A percentile compares a stretch with the other conserved stretches of the same genome.
Conservation (phyloP, 2,797 vertebrate genomes). For the Tangara arthus region DNA sequence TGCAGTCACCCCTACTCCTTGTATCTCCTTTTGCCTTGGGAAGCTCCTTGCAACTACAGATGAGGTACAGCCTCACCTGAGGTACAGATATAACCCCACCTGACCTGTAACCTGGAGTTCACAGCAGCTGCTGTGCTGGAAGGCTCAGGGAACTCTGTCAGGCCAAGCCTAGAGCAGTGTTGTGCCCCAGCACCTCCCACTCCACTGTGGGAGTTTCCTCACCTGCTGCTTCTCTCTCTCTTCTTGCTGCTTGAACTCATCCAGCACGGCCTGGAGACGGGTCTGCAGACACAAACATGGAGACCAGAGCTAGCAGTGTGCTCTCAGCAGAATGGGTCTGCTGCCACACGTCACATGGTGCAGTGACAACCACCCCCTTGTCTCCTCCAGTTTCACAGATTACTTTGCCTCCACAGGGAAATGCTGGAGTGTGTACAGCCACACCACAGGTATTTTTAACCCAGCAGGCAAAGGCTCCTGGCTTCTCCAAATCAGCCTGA, state of each 20-base stretch:
- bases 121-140: neutral
- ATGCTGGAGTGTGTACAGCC: neutral
- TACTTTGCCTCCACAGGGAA: neutral
- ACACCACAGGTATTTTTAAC: neutral
- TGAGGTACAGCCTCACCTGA: neutral
- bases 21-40: neutral
- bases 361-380: neutral
- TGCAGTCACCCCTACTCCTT: neutral
- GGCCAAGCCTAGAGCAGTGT: accelerated
- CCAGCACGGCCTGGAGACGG: constrained; percentile 91
- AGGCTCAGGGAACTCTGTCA: neutral
- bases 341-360: neutral
- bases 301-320: neutral
- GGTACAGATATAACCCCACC: neutral
- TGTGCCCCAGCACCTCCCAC: neutral
- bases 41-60: neutral
- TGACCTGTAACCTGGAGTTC: neutral
- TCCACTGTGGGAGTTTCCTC: neutral
- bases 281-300: constrained; percentile 73
- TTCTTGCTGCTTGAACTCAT: constrained; percentile 95
- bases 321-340: neutral
- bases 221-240: constrained; percentile 95
- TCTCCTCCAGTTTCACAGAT: neutral
- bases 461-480: neutral
- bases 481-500: neutral